Percentiles rank a stretch among this genome's conserved stretches.
phyloP scores from a whole-genome alignment of 2,888 invertebrate species.

The Macrophya alboannulata region DNA sequence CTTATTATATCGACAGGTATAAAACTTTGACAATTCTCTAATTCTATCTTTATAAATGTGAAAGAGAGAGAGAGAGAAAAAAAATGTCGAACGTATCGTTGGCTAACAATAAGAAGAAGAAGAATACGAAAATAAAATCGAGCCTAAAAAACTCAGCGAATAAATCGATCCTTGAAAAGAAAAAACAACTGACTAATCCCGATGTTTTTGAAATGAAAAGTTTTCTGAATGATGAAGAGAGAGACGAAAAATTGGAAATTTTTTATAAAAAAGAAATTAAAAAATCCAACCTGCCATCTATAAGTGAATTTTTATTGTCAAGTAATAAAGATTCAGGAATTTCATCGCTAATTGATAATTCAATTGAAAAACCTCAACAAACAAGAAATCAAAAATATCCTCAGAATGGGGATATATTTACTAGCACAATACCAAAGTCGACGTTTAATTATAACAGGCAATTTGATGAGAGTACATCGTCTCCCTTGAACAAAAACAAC shows the following conservation, averaged over 20 bases:
- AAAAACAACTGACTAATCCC: neutral
- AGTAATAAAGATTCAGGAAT: neutral
- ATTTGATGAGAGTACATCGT: neutral
- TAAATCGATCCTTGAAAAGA: neutral
- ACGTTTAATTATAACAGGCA: neutral
- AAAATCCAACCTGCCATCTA: neutral
- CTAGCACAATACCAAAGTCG: neutral
- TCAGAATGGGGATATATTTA: neutral
- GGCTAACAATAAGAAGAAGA: neutral
- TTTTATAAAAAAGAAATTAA: neutral
- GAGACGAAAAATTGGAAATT: neutral
- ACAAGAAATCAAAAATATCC: neutral
- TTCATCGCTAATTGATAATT: neutral
- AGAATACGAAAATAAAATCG: neutral
- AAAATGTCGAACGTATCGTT: neutral
- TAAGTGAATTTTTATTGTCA: neutral
- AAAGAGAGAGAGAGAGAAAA: neutral
- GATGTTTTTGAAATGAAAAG: neutral
- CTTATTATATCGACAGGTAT: neutral
- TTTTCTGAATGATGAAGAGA: neutral
- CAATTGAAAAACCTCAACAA: neutral
- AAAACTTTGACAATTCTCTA: neutral
- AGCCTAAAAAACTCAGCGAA: neutral
- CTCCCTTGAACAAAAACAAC: neutral
- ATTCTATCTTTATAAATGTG: neutral